Evolutionary conservation across 2,888 invertebrate genomes (phyloP), one percentile per base, ranked within the genome.

Genomic region (Sarcophaga subvicina): DNA sequence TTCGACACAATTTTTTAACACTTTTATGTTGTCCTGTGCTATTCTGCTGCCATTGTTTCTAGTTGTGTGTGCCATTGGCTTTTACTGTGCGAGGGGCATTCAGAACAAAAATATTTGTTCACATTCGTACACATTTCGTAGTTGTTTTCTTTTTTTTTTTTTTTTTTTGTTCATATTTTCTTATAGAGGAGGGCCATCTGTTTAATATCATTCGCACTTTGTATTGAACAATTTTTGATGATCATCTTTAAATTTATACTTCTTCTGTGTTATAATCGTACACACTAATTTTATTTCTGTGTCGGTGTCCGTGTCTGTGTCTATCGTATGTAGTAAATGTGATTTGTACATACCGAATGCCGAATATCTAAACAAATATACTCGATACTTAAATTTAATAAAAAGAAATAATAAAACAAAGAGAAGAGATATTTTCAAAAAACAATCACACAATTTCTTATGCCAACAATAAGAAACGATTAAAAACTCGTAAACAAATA

Each of bases 161-260:
- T 45, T 47, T 1, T 22, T 22, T 22, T 22, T 47, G 67, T 47
- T 62, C 62, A 22, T 72, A 14, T 60, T 79, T 79, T 73, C 10
- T 17, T 54, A 12, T 54, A 86, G 89, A 54, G 12, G 22, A 25
- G 60, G 89, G 91, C 91, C 91, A 91, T 91, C 91, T 91, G 91
- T 89, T 91, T 88, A 90, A 90, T 91, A 91, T 91, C 91, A 91
- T 91, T 91, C 90, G 90, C 91, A 91, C 91, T 90, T 90, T 79
- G 75, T 72, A 49, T 76, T 91, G 85, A 79, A 90, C 91, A 90
- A 89, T 78, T 67, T 62, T 60, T 71, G 14, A 72, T 27, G 54
- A 54, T 54, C 14, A 54, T 54, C 54, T 54, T 54, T 54, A 54
- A 54, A 54, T 14, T 54, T 54, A 54, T 54, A 54, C 3, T 54